A percentile compares a stretch with the other conserved stretches of the same genome.
These are phyloP conservation scores for Megaceryle maxima DNA, from an alignment of 2,113 vertebrate genomes.

Conservation along the genomic window DNA sequence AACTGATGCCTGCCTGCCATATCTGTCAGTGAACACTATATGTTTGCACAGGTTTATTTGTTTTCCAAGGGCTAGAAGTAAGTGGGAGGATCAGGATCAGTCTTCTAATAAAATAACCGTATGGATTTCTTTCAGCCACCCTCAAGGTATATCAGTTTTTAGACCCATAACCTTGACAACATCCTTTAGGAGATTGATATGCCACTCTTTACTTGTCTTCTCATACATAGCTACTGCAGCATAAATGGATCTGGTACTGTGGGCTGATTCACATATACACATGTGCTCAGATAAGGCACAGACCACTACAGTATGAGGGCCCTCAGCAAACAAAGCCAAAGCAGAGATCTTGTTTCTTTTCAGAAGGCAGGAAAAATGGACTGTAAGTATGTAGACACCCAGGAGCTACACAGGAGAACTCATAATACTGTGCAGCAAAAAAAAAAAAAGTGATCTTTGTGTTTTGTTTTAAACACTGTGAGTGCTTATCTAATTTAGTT, in stretches of 20 bases:
- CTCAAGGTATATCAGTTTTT: not conserved
- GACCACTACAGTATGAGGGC: not conserved
- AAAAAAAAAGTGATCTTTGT: not conserved
- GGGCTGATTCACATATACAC: not conserved
- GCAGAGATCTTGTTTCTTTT: not conserved
- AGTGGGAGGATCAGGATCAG: conserved; percentile 2
- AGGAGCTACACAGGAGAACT: not conserved
- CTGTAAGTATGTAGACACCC: not conserved
- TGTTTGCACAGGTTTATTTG: conserved; percentile 29
- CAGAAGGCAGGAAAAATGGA: not conserved
- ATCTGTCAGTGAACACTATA: not conserved
- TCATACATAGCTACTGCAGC: not conserved
- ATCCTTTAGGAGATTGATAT: not conserved
- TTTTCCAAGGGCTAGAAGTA: not conserved
- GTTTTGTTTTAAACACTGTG: not conserved
- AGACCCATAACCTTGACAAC: not conserved
- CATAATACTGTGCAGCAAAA: not conserved
- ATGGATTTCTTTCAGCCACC: not conserved
- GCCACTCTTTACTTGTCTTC: not conserved
- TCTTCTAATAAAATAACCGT: not conserved
- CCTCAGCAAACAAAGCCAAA: not conserved
- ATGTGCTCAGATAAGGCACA: not conserved
- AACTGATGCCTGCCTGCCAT: not conserved
- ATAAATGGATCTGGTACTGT: not conserved
- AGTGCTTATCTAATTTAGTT: not conserved